Percentiles rank a stretch among this genome's conserved stretches.
phyloP scores from a whole-genome alignment of 2,888 invertebrate species.

The Ephialtes manifestator region DNA sequence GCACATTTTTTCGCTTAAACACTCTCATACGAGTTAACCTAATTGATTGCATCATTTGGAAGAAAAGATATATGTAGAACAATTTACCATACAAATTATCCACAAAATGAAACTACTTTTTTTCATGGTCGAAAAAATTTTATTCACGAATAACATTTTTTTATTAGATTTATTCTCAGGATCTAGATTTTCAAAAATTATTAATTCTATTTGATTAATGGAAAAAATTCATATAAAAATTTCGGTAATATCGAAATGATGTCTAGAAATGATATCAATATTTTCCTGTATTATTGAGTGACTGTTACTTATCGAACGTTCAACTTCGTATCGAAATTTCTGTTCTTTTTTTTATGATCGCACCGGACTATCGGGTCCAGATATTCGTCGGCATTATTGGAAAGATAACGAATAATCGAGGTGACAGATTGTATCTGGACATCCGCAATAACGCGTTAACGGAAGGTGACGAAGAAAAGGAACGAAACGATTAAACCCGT shows the following conservation, averaged over 20 bases:
- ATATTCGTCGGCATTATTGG: not conserved
- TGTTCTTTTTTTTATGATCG: not conserved
- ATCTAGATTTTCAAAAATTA: too few species aligned
- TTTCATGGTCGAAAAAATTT: too few species aligned
- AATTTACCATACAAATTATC: not conserved
- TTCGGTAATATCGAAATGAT: too few species aligned
- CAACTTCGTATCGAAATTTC: not conserved
- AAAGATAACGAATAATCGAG: not conserved
- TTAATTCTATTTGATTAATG: too few species aligned
- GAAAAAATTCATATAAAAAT: too few species aligned
- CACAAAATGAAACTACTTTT: too few species aligned
- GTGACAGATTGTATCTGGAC: not conserved
- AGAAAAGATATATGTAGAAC: too few species aligned
- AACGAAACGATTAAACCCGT: not conserved
- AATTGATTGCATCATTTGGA: not conserved
- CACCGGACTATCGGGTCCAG: not conserved
- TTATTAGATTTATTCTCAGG: too few species aligned
- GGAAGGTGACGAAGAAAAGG: not conserved
- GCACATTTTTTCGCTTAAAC: not conserved
- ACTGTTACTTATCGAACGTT: slow-evolving; percentile 2
- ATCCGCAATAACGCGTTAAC: not conserved
- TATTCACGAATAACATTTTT: too few species aligned
- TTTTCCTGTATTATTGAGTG: not conserved
- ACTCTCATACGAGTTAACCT: too few species aligned
- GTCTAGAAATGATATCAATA: too few species aligned